Conservation (phyloP, 2,888 invertebrate species). For the Dorcus parallelipipedus region DNA sequence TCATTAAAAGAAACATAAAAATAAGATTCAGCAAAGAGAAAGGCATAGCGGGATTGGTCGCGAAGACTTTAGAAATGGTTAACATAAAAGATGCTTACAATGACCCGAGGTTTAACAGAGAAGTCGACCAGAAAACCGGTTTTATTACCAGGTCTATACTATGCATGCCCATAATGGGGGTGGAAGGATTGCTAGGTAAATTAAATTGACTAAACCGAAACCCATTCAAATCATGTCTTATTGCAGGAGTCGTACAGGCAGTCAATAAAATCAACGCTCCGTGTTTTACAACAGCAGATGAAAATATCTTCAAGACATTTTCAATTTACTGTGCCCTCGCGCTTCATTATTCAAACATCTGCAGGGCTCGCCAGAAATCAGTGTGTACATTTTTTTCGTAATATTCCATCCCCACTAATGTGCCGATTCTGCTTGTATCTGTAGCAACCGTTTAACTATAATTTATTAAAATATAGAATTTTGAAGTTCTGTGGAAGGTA, state of each 20-base stretch:
- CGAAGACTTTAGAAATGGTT: conserved; percentile 49
- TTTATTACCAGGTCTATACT: conserved; percentile 56
- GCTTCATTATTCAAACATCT: conserved; percentile 56
- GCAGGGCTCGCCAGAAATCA: conserved; percentile 51
- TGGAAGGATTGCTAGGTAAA: conserved; percentile 52
- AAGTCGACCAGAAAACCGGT: conserved; percentile 55
- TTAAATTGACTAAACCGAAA: not conserved
- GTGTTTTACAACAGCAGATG: conserved; percentile 54
- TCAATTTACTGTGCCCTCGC: conserved; percentile 58
- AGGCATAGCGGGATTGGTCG: conserved; percentile 55
- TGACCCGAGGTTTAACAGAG: conserved; percentile 54
- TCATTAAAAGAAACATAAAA: conserved; percentile 53
- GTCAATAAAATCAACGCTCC: conserved; percentile 54
- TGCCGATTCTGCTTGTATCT: no score
- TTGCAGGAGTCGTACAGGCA: conserved; percentile 57
- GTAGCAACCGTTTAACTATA: no score
- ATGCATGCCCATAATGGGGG: conserved; percentile 55
- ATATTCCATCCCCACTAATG: conserved; percentile 1
- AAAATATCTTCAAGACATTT: conserved; percentile 55
- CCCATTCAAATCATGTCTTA: not conserved
- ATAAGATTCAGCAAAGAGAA: conserved; percentile 52
- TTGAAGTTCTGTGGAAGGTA: no score
- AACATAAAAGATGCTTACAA: conserved; percentile 57
- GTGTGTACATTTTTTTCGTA: conserved; percentile 33
- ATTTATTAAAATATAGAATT: no score